Conservation (phyloP, 2,888 invertebrate genomes). For the Julus scanicus region DNA sequence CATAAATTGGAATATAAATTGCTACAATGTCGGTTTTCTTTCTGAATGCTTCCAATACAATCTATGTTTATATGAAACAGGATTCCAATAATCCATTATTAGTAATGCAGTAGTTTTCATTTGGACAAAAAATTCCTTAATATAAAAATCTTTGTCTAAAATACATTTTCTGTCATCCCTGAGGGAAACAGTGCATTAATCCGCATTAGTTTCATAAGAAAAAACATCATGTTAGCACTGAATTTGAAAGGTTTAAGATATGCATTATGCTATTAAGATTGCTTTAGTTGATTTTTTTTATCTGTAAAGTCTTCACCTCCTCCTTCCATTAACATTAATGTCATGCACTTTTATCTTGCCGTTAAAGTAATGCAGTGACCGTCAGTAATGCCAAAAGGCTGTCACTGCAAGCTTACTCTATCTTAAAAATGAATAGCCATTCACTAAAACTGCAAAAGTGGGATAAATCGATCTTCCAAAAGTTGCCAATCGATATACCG, state of each 20-base stretch:
- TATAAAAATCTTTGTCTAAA: too few species aligned
- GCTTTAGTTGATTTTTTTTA: background rate
- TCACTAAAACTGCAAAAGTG: conserved; percentile 19
- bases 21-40: too few species aligned
- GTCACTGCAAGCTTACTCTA: conserved; percentile 28
- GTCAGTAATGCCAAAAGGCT: conserved; percentile 4
- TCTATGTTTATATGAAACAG: too few species aligned
- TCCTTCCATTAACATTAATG: conserved; percentile 38
- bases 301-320: background rate
- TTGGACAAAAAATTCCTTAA: too few species aligned
- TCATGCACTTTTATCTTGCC: conserved; percentile 14
- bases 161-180: too few species aligned
- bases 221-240: background rate
- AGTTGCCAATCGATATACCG: background rate
- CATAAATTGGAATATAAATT: too few species aligned
- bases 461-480: conserved; percentile 47
- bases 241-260: background rate
- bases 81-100: too few species aligned
- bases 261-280: conserved; percentile 25
- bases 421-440: conserved; percentile 40
- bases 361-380: conserved; percentile 10
- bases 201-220: background rate
- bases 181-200: background rate
- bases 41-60: too few species aligned
- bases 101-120: too few species aligned